Evolutionary conservation across 2,888 invertebrate genomes (phyloP).

Genomic region (Epinotia nisella): DNA sequence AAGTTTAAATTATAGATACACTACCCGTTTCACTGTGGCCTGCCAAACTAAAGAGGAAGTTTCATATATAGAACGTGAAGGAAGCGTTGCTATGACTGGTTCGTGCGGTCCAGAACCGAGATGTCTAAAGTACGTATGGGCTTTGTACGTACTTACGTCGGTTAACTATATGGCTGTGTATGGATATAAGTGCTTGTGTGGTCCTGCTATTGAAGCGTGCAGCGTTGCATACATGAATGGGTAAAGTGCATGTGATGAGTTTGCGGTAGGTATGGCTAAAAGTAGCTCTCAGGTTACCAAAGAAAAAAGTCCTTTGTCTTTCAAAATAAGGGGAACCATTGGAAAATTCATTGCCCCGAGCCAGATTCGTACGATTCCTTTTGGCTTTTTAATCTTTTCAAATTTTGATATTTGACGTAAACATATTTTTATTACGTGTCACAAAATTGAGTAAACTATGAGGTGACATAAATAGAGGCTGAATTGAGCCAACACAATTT

Average conservation of each 20-base stretch:
- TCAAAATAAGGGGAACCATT: no score
- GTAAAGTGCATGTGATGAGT: background rate
- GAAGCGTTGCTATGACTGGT: slow-evolving; percentile 37
- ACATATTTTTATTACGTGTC: no score
- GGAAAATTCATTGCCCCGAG: no score
- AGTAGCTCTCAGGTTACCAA: background rate
- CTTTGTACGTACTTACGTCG: slow-evolving; percentile 3
- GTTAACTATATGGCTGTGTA: background rate
- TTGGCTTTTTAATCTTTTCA: no score
- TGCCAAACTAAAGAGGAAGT: slow-evolving; percentile 25
- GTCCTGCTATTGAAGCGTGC: slow-evolving; percentile 16
- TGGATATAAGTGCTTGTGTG: slow-evolving; percentile 18
- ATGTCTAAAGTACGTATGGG: background rate
- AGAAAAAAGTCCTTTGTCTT: no score
- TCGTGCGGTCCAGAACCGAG: background rate
- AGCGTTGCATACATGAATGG: slow-evolving; percentile 10
- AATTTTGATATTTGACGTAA: no score
- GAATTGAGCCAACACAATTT: no score
- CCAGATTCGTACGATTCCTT: no score
- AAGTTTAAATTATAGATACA: background rate
- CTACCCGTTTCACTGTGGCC: background rate
- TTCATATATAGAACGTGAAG: slow-evolving; percentile 35
- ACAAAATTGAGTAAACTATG: no score
- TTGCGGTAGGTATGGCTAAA: background rate
- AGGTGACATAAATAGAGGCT: no score